These are phyloP conservation scores for Megaceryle torquata DNA, from an alignment of 2,113 vertebrate genomes.

Conservation along the genomic window DNA sequence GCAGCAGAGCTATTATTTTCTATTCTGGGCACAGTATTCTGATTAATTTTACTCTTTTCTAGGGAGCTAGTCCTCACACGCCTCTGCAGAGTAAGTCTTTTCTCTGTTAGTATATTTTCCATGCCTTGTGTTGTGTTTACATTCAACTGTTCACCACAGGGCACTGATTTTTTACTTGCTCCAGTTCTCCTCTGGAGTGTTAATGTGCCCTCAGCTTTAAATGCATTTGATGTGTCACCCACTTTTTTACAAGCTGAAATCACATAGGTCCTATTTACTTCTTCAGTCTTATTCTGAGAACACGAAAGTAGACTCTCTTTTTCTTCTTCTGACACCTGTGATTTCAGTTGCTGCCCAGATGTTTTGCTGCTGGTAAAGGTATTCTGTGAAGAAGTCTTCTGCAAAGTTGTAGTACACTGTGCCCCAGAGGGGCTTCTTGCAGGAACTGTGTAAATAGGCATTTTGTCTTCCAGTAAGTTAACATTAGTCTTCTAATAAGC, in stretches of 20 bases:
- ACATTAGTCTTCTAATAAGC: neutral
- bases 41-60: constrained; percentile 31
- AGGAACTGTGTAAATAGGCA: constrained; percentile 48
- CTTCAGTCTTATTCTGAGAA: constrained; percentile 56
- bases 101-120: constrained; percentile 45
- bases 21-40: neutral
- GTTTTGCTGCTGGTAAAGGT: neutral
- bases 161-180: constrained; percentile 39
- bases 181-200: constrained; percentile 81
- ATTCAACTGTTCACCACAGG: constrained; percentile 4
- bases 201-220: constrained; percentile 58
- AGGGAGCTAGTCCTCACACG: constrained; percentile 56
- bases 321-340: neutral
- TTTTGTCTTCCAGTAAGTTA: constrained; percentile 9
- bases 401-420: neutral
- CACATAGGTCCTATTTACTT: constrained; percentile 82
- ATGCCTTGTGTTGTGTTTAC: neutral
- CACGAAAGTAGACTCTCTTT: neutral
- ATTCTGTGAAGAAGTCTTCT: neutral
- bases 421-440: neutral
- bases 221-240: neutral
- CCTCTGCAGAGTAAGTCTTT: constrained; percentile 73
- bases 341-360: neutral
- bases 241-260: constrained; percentile 74
- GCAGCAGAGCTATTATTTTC: neutral